phyloP scores from a whole-genome alignment of 2,113 vertebrate species.

The Charadrius vociferus region DNA sequence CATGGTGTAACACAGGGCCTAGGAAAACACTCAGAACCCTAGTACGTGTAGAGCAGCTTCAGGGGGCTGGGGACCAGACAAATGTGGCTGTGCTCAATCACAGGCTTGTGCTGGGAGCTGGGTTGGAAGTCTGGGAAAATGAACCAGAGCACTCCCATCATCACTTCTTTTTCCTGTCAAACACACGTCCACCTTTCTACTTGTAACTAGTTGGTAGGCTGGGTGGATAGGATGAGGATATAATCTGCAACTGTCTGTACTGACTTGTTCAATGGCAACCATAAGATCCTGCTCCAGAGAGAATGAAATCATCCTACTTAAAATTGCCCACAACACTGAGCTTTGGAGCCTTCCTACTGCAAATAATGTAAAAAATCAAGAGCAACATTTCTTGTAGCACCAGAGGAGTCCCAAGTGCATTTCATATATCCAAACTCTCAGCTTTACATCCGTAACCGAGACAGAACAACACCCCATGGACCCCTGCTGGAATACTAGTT shows the following conservation, averaged over 20 bases:
- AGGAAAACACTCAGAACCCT: neutral
- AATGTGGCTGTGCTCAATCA: neutral
- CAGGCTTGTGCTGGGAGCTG: accelerated
- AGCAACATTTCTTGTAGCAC: neutral
- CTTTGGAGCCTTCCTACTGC: neutral
- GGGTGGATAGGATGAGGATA: neutral
- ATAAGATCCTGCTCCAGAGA: neutral
- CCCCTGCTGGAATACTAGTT: neutral
- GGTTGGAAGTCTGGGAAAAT: neutral
- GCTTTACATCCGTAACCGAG: neutral
- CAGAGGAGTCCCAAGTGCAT: neutral
- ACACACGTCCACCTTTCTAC: neutral
- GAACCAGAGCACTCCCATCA: neutral
- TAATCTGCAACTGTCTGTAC: neutral
- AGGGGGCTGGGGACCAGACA: neutral
- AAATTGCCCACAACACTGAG: neutral
- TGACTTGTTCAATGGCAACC: neutral
- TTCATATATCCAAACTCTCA: neutral
- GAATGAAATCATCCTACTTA: neutral
- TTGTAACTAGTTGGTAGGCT: neutral
- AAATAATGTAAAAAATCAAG: neutral
- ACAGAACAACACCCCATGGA: neutral
- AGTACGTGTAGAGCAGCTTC: accelerated
- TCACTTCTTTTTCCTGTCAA: neutral
- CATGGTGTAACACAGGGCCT: neutral